Evolutionary conservation across 2,113 vertebrate genomes (phyloP).

Genomic region (Heptranchias perlo): DNA sequence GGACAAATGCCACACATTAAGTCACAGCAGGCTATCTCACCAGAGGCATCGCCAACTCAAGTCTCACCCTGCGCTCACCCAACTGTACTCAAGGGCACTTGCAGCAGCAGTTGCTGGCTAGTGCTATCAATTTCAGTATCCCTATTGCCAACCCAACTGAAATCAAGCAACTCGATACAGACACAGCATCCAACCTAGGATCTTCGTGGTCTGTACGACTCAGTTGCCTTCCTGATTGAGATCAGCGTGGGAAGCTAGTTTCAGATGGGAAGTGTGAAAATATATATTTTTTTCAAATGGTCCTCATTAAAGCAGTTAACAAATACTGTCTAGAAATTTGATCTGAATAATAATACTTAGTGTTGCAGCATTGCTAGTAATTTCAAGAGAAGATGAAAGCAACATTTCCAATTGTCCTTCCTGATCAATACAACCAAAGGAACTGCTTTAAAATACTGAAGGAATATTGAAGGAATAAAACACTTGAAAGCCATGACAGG

Average conservation of each 20-base stretch:
- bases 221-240: neutral
- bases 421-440: neutral
- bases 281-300: neutral
- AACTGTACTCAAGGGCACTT: constrained; percentile 25
- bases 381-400: neutral
- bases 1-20: neutral
- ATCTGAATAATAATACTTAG: neutral
- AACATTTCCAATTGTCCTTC: neutral
- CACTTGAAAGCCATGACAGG: neutral
- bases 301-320: neutral
- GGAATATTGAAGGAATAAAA: neutral
- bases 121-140: neutral
- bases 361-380: neutral
- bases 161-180: neutral
- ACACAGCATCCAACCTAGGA: neutral
- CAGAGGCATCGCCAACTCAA: neutral
- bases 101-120: neutral
- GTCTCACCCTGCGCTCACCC: neutral
- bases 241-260: neutral
- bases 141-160: neutral
- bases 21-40: neutral
- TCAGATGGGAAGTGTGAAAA: neutral
- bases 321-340: neutral
- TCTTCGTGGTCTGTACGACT: neutral
- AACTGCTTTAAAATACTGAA: neutral